These are phyloP conservation scores for Chaetorhynchus papuensis DNA, from an alignment of 2,113 vertebrate genomes.

Conservation along the genomic window DNA sequence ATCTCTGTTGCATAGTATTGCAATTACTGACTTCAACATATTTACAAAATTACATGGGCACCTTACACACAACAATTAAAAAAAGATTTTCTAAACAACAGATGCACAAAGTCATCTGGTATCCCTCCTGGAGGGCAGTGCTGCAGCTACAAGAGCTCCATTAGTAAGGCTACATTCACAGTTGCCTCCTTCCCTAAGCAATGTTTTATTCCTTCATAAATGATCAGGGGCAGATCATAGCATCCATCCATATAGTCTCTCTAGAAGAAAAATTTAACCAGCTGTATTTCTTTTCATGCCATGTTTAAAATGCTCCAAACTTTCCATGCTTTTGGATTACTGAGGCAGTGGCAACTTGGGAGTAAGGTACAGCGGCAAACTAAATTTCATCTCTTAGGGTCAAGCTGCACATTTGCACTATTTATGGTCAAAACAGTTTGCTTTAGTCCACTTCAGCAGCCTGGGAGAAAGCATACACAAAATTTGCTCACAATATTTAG, in stretches of 20 bases:
- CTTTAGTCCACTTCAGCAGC: background rate
- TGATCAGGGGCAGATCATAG: background rate
- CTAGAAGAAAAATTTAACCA: background rate
- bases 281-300: background rate
- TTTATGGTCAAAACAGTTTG: background rate
- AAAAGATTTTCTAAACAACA: background rate
- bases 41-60: background rate
- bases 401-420: background rate
- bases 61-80: background rate
- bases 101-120: background rate
- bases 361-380: background rate
- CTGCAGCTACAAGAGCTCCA: background rate
- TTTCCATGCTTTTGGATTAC: background rate
- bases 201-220: background rate
- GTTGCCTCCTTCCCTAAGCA: background rate
- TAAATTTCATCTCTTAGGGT: background rate
- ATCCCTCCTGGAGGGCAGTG: background rate
- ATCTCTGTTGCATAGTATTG: background rate
- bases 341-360: background rate
- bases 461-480: background rate
- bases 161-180: background rate
- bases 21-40: background rate
- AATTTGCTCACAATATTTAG: background rate
- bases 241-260: background rate
- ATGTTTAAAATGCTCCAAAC: background rate